Percentiles rank a stretch among this genome's conserved stretches.
Evolutionary conservation across 2,888 invertebrate species (phyloP).

Genomic region (Nephrocerus scutellatus): DNA sequence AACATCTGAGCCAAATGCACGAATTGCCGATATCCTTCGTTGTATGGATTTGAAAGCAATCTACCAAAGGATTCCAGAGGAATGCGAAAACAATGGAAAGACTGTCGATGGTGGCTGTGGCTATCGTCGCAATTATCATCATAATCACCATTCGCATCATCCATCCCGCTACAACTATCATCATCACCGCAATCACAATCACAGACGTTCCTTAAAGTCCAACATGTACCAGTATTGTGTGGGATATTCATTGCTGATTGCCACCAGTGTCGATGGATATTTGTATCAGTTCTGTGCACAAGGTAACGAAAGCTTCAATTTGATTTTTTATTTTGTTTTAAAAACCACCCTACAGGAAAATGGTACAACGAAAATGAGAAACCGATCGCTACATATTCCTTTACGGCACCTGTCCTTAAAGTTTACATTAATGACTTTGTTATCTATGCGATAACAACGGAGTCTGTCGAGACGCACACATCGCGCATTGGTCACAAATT

Average conservation of each 20-base stretch:
- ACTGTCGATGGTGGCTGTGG: slow-evolving; percentile 40
- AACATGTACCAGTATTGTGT: slow-evolving; percentile 52
- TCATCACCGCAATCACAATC: slow-evolving; percentile 31
- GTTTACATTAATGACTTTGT: slow-evolving; percentile 61
- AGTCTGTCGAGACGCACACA: slow-evolving; percentile 71
- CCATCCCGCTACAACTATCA: slow-evolving; percentile 27
- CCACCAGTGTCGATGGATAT: slow-evolving; percentile 60
- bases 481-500: slow-evolving; percentile 58
- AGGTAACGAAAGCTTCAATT: slow-evolving; percentile 27
- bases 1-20: slow-evolving; percentile 37
- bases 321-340: background rate
- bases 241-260: slow-evolving; percentile 47
- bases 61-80: slow-evolving; percentile 34
- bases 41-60: slow-evolving; percentile 45
- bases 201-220: slow-evolving; percentile 49
- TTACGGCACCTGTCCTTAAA: slow-evolving; percentile 62
- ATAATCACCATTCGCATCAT: slow-evolving; percentile 36
- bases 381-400: slow-evolving; percentile 61
- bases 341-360: slow-evolving; percentile 30
- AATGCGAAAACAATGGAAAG: slow-evolving; percentile 26
- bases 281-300: slow-evolving; percentile 60
- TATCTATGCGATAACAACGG: slow-evolving; percentile 67
- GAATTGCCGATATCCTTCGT: slow-evolving; percentile 42
- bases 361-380: slow-evolving; percentile 49
- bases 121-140: slow-evolving; percentile 35